phyloP scores from a whole-genome alignment of 2,888 invertebrate species.

The Drosophila prostipennis region DNA sequence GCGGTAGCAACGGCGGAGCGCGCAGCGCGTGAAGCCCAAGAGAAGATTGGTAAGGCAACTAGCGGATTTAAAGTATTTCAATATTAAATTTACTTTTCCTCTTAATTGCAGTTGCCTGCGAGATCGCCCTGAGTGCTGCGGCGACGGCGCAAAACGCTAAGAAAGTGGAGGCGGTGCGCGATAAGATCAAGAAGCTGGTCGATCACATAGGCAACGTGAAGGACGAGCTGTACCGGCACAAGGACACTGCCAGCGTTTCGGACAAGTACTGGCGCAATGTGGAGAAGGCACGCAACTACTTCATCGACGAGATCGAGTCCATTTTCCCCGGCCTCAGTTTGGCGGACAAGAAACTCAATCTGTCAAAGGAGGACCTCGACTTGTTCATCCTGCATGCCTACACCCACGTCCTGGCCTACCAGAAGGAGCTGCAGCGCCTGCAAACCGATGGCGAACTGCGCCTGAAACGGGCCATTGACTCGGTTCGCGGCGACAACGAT shows the following conservation, averaged over 20 bases:
- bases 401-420: conserved; percentile 90
- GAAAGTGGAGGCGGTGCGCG: conserved; percentile 85
- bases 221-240: conserved; percentile 86
- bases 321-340: conserved; percentile 90
- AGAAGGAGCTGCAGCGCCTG: conserved; percentile 90
- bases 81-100: accelerated
- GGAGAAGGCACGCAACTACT: conserved; percentile 86
- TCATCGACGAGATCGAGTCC: conserved; percentile 88
- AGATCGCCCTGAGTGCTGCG: conserved; percentile 79
- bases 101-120: conserved; percentile 76
- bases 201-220: conserved; percentile 87
- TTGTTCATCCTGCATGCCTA: conserved; percentile 92
- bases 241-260: conserved; percentile 87
- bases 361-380: conserved; percentile 88
- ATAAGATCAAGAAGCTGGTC: conserved; percentile 86
- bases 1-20: conserved; percentile 86
- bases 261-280: conserved; percentile 93
- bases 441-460: conserved; percentile 88
- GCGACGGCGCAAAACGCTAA: conserved; percentile 78
- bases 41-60: conserved; percentile 85
- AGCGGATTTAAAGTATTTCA: neutral
- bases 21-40: conserved; percentile 86
- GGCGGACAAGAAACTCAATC: conserved; percentile 87
- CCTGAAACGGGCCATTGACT: conserved; percentile 87
- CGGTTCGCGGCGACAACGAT: conserved; percentile 86